A percentile compares a stretch with the other conserved stretches of the same genome.
Evolutionary conservation across 1,140 invertebrate species (phyloP).

Genomic region (Drosophila santomea): DNA sequence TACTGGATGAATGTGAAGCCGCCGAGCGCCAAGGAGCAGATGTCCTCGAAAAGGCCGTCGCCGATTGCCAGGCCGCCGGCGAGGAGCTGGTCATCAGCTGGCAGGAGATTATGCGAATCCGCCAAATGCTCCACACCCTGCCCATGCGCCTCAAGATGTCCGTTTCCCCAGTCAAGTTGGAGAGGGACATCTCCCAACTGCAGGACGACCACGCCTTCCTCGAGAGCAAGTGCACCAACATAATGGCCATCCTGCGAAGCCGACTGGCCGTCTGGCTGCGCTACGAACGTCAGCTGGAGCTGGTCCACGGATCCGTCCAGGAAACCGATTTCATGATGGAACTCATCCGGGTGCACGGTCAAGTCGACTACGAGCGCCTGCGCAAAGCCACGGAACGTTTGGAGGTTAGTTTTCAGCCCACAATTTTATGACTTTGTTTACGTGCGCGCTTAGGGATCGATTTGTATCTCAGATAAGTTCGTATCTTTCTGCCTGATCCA

Average conservation of each 20-base stretch:
- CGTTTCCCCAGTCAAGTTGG: conserved; percentile 90
- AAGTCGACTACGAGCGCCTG: conserved; percentile 92
- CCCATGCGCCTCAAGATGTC: conserved; percentile 89
- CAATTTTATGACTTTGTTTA: conserved; percentile 46
- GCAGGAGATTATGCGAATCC: conserved; percentile 90
- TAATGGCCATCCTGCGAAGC: conserved; percentile 88
- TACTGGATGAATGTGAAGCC: conserved; percentile 89
- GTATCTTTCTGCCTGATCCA: conserved; percentile 27
- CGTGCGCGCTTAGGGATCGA: not conserved
- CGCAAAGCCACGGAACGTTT: conserved; percentile 92
- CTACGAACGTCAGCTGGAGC: conserved; percentile 90
- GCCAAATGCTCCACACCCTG: conserved; percentile 90
- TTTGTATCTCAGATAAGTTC: not conserved
- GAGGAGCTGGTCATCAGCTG: conserved; percentile 88
- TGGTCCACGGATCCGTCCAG: conserved; percentile 91
- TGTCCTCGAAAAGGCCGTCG: conserved; percentile 88
- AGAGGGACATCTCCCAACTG: conserved; percentile 90
- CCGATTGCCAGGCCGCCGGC: conserved; percentile 88
- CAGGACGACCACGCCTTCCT: conserved; percentile 90
- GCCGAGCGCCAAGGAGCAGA: conserved; percentile 90
- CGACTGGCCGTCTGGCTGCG: conserved; percentile 89
- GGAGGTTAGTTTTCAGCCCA: conserved; percentile 87
- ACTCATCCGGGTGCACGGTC: conserved; percentile 91
- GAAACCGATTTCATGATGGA: conserved; percentile 95
- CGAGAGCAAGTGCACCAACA: conserved; percentile 88